phyloP scores from a whole-genome alignment of 2,888 invertebrate species.

The Crossocerus cetratus region DNA sequence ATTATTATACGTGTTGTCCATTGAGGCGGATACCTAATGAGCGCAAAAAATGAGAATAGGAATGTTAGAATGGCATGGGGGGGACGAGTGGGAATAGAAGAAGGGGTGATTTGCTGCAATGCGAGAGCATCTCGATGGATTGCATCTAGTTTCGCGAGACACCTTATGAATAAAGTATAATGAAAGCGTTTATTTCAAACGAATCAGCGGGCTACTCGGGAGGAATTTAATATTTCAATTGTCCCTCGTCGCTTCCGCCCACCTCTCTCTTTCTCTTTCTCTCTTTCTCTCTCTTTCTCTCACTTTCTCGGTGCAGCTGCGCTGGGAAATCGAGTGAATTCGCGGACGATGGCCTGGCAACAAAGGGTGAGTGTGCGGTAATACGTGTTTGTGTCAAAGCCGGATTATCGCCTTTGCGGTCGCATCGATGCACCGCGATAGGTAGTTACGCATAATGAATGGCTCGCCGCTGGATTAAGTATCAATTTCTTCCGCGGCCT shows the following conservation, averaged over 20 bases:
- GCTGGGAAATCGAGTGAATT: constrained; percentile 35
- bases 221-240: constrained; percentile 52
- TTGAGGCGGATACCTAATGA: background rate
- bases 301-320: constrained; percentile 24
- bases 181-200: constrained; percentile 21
- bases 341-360: constrained; percentile 25
- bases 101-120: background rate
- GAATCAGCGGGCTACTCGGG: constrained; percentile 33
- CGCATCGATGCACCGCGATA: constrained; percentile 30
- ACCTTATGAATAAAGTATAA: constrained; percentile 32
- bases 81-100: background rate
- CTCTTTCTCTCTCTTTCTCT: background rate
- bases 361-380: constrained; percentile 25
- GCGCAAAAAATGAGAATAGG: background rate
- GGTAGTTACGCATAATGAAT: constrained; percentile 37
- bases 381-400: constrained; percentile 40
- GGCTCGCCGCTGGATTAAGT: background rate
- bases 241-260: constrained; percentile 15
- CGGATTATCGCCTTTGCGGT: constrained; percentile 47
- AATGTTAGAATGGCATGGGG: background rate
- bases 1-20: background rate
- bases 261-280: background rate
- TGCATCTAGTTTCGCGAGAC: constrained; percentile 39
- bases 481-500: constrained; percentile 16
- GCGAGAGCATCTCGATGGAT: constrained; percentile 41